phyloP scores from a whole-genome alignment of 37 sponge, comb jelly and placozoan species.

The Beroe ovata region DNA sequence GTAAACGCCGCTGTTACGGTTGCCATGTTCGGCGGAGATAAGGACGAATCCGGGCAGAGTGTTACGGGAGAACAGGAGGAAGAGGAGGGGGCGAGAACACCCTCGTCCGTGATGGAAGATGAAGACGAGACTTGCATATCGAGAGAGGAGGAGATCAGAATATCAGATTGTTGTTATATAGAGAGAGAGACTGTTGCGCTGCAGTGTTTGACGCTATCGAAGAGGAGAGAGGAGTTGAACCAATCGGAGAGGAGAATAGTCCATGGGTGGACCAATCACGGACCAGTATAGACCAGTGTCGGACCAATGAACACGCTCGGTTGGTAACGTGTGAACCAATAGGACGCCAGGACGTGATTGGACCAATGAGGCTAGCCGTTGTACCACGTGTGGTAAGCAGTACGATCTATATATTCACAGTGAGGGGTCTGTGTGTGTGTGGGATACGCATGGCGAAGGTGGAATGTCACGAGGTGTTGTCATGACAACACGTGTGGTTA shows the following conservation, averaged over 20 bases:
- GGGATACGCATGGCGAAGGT: neutral
- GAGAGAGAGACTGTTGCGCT: neutral
- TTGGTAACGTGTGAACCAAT: neutral
- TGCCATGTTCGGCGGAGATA: too few species aligned
- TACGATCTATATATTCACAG: conserved; percentile 31
- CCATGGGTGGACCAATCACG: neutral
- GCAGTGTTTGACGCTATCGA: neutral
- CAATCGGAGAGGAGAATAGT: neutral
- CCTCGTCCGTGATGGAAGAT: neutral
- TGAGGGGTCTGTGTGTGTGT: neutral
- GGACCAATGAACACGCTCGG: neutral
- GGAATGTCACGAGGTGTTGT: conserved; percentile 53
- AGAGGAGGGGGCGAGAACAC: too few species aligned
- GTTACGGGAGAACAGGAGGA: too few species aligned
- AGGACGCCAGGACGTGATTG: neutral
- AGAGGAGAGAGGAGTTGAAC: neutral
- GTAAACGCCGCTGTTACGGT: too few species aligned
- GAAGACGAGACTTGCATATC: neutral
- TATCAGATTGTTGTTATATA: neutral
- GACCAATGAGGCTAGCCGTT: neutral
- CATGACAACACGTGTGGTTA: conserved; percentile 22
- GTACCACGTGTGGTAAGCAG: conserved; percentile 26
- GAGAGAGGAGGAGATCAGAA: neutral
- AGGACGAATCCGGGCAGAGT: too few species aligned
- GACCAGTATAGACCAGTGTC: neutral